Evolutionary conservation across 2,888 invertebrate species (phyloP), one percentile per base, ranked within the genome.

Genomic region (Glyphotaelius pellucidus): DNA sequence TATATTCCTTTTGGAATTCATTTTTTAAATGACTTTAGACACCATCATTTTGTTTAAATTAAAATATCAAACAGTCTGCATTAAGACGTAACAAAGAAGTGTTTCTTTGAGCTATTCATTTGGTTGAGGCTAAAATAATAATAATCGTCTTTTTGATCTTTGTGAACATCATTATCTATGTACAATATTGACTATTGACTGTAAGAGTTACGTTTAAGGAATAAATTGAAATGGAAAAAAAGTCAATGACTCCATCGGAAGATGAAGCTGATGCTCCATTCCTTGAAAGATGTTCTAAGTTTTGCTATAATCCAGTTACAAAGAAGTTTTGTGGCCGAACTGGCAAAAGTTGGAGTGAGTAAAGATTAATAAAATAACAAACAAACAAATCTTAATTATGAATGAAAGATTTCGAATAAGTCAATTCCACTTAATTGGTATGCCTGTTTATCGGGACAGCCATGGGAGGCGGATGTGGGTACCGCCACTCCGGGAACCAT

Each of bases 321-420:
- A 86, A 91, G 80, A 47, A 42, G 30, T 80, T 86, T 32, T 91
- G 84, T 47, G 80, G 83, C 32, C 90, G 86, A 87, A 91, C 86
- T 87, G 30, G 31, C 30, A 80, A 15, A n/a, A 91, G 90, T 31
- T 91, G 90, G 90, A 47, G 90, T 91, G 4, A 91, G 90, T 67
- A 67, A 25, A 67, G 7, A 67, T 25, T 67, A 5, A 67, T 67
- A 67, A 3, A 19, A 67, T 67, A 67, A 67, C 67, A 52, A 52
- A 67, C 67, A 52, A 52, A 52, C 2, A 67, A 67, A 25, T 67
- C 19, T 7, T 3, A 47, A 47, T 47, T 47, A 38, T 38, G 38
- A 47, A 47, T 47, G 47, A 47, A 47, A 47, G 14, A 47, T 47
- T 47, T 3, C 3, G 3, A 47, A 47, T 47, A 47, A 47, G 42